A percentile compares a stretch with the other conserved stretches of the same genome.
Conservation (phyloP, 2,113 vertebrate species). For the Machaerirhynchus nigripectus region DNA sequence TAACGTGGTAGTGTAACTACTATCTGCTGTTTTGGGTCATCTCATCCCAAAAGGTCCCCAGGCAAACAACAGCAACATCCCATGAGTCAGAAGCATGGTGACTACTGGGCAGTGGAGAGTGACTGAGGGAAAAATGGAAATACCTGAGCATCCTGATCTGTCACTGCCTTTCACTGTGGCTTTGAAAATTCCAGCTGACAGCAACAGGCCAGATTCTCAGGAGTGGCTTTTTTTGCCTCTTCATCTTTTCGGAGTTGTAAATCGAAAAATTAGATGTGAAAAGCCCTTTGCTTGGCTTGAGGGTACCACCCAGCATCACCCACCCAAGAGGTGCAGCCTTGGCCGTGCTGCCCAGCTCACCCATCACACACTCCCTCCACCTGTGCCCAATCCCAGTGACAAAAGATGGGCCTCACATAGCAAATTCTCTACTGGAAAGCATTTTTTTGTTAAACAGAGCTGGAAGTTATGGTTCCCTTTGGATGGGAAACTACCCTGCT, state of each 20-base stretch:
- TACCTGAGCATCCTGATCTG: background rate
- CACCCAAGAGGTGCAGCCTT: fast-evolving
- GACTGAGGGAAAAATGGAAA: background rate
- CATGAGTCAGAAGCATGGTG: background rate
- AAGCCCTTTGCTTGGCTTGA: background rate
- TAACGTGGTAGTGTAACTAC: background rate
- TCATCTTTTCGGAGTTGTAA: background rate
- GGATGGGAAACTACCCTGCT: background rate
- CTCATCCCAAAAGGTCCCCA: background rate
- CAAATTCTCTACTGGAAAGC: background rate
- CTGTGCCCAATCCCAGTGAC: fast-evolving
- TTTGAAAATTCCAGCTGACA: background rate
- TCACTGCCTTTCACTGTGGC: background rate
- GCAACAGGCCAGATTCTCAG: background rate
- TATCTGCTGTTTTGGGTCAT: background rate
- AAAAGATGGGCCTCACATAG: background rate
- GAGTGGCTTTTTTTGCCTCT: background rate
- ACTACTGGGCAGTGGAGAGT: background rate
- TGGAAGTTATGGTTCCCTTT: background rate
- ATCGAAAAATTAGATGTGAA: background rate
- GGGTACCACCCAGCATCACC: background rate
- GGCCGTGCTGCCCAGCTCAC: fast-evolving
- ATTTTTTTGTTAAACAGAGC: background rate
- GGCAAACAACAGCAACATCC: background rate
- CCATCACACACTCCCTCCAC: fast-evolving